phyloP scores from a whole-genome alignment of 2,113 vertebrate species.

The Hylia prasina region DNA sequence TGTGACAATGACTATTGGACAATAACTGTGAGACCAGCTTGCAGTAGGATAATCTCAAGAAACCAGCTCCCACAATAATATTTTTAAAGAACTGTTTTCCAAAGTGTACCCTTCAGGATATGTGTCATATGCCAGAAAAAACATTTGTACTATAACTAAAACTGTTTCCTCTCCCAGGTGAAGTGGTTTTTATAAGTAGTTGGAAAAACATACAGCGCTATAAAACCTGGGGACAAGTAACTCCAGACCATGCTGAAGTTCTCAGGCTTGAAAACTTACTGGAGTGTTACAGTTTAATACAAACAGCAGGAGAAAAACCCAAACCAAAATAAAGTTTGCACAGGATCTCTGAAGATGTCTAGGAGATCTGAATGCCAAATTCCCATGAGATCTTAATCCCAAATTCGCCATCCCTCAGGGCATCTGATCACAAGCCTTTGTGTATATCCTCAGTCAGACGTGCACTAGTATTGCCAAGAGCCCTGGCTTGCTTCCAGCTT shows the following conservation, averaged over 20 bases:
- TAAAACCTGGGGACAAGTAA: slow-evolving; percentile 27
- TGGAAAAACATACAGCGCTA: slow-evolving; percentile 23
- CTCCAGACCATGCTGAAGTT: not conserved
- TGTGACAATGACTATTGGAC: not conserved
- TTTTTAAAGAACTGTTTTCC: slow-evolving; percentile 33
- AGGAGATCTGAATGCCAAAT: not conserved
- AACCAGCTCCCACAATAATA: slow-evolving; percentile 10
- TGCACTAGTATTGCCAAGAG: not conserved
- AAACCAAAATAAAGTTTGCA: not conserved
- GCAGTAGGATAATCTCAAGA: not conserved
- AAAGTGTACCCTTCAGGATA: not conserved
- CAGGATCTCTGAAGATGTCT: not conserved
- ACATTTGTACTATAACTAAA: slow-evolving; percentile 29
- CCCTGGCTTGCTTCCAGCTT: not conserved
- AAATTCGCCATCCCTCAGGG: not conserved
- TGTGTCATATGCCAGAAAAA: slow-evolving; percentile 33
- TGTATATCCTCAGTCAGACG: not conserved
- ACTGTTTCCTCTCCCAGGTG: slow-evolving; percentile 36
- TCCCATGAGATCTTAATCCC: not conserved
- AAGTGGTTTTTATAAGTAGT: slow-evolving; percentile 33
- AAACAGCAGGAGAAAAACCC: not conserved
- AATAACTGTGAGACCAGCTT: not conserved
- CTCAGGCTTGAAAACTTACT: not conserved
- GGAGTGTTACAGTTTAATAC: not conserved
- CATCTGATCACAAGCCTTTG: not conserved